phyloP scores from a whole-genome alignment of 1,140 invertebrate genomes.

The Zaprionus kolodkinae region DNA sequence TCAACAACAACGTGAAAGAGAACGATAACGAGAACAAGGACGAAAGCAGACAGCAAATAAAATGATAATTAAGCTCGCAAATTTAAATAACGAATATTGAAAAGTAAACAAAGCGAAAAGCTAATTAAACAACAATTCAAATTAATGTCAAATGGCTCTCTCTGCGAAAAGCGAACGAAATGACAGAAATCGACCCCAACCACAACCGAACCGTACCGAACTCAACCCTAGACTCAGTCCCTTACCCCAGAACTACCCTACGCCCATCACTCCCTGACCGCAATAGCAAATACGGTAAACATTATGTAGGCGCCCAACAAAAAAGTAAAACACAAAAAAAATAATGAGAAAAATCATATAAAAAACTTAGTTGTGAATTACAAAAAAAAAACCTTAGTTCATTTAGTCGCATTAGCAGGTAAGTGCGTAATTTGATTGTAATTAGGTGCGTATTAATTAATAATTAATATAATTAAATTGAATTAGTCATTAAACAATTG shows the following conservation, averaged over 20 bases:
- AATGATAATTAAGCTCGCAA: constrained; percentile 46
- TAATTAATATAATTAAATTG: constrained; percentile 58
- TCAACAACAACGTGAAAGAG: constrained; percentile 8
- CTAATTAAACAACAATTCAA: constrained; percentile 52
- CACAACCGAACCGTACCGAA: constrained; percentile 20
- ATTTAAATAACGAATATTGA: constrained; percentile 43
- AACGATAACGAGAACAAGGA: constrained; percentile 12
- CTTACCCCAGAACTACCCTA: neutral
- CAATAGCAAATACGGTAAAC: constrained; percentile 5
- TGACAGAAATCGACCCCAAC: constrained; percentile 32
- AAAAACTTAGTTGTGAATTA: constrained; percentile 59
- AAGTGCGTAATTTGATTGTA: constrained; percentile 66
- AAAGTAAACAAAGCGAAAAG: constrained; percentile 41
- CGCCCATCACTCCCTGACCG: constrained; percentile 1
- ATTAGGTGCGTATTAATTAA: constrained; percentile 55
- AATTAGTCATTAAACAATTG: constrained; percentile 72
- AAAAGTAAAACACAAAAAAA: neutral
- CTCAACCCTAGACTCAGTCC: constrained; percentile 10
- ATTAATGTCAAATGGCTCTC: constrained; percentile 38
- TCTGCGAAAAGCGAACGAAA: constrained; percentile 16
- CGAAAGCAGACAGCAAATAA: constrained; percentile 22
- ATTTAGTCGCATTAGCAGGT: constrained; percentile 72
- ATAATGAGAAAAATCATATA: neutral
- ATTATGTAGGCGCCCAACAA: constrained; percentile 11
- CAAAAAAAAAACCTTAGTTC: constrained; percentile 29